Base-by-base conservation (phyloP, 2,113 vertebrate species). In the Garra rufa region DNA sequence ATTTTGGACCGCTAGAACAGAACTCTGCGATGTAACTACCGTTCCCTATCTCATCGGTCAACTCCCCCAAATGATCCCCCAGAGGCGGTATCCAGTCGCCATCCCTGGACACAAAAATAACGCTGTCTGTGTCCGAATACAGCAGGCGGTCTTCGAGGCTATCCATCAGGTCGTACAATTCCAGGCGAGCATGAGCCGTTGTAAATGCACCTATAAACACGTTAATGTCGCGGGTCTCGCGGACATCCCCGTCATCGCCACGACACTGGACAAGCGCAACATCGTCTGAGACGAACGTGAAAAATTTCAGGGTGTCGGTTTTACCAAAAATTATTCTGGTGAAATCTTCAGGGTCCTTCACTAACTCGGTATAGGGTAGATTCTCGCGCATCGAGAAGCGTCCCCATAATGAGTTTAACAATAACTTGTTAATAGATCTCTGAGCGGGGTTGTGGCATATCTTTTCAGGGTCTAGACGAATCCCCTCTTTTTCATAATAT, bases 81-180 rank as follows among this genome's bases (percentile, higher is more conserved):
- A 48, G 15, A 13, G 44, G 44, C 0, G n/a, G 43, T 0, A 13
- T 38, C 38, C 38, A 75, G 21, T 74, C 71, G 2, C 71, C 21
- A 0, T 41, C 44, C 44, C 24, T 74, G 13, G 41, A 46, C 8
- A 69, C 61, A 69, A 82, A 67, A 38, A 80, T 63, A 13, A 79
- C 34, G 13, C 76, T 81, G 63, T 81, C n/a, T 15, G 77, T 80
- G 59, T 65, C 38, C 1, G 28, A 24, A n/a, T 80, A 80, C n/a
- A n/a, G n/a, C n/a, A n/a, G n/a, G n/a, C n/a, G n/a, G n/a, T n/a
- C n/a, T n/a, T n/a, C n/a, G n/a, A 80, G 15, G 44, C 10, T 63
- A 44, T 80, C 59, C 77, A 80, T 80, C 3, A 80, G 38, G 8
- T 80, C 11, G 10, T 43, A 80, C 34, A 44, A 44, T 10, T 44